Evolutionary conservation across 2,888 invertebrate genomes (phyloP).

Genomic region (Hermaeophaga mercurialis): DNA sequence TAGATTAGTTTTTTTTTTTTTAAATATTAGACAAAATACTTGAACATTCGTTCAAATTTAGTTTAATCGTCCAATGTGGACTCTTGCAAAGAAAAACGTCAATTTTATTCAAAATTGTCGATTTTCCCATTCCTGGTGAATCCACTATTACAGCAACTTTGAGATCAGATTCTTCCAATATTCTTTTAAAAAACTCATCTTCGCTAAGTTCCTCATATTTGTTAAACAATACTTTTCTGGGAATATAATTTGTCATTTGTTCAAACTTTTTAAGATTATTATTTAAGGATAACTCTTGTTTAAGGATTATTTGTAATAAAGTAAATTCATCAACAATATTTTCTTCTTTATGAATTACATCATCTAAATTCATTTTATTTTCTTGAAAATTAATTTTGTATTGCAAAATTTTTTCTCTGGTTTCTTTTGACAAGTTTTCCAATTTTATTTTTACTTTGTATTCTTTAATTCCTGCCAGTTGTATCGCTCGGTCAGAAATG

Average conservation of each 20-base stretch:
- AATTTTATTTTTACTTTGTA: background rate
- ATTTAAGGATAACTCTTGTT: background rate
- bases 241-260: background rate
- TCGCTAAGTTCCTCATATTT: too few relatives aligned
- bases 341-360: too few relatives aligned
- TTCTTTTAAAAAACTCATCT: too few relatives aligned
- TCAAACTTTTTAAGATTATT: background rate
- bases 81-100: background rate
- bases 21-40: background rate
- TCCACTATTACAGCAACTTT: too few relatives aligned
- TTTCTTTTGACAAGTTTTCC: background rate
- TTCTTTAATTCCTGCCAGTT: background rate
- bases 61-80: background rate
- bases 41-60: too few relatives aligned
- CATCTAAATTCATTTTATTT: too few relatives aligned
- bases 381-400: too few relatives aligned
- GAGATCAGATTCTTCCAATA: too few relatives aligned
- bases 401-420: too few relatives aligned
- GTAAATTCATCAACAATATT: background rate
- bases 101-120: too few relatives aligned
- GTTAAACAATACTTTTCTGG: slow-evolving; percentile 1
- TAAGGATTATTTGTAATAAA: background rate
- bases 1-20: background rate
- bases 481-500: background rate
- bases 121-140: too few relatives aligned